Percentiles rank a stretch among this genome's conserved stretches.
Conservation (phyloP, 2,113 vertebrate genomes). For the Limnothrissa miodon region DNA sequence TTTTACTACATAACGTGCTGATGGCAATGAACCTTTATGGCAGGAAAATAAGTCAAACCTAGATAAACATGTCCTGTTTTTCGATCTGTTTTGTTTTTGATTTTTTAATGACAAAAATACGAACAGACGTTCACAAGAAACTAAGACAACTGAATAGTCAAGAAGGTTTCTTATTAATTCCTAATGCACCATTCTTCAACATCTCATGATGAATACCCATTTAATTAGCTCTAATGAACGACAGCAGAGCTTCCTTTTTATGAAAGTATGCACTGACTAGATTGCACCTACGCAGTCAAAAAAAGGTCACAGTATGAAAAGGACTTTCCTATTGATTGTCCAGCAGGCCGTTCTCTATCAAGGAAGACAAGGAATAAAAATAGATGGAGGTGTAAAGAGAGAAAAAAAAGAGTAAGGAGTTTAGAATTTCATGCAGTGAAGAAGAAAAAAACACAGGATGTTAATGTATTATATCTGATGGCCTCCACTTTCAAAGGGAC, state of each 20-base stretch:
- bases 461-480: slow-evolving; percentile 48
- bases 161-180: neutral
- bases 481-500: slow-evolving; percentile 52
- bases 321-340: slow-evolving; percentile 41
- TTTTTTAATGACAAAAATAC: neutral
- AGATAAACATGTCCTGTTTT: slow-evolving; percentile 13
- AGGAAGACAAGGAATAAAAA: neutral
- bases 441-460: slow-evolving; percentile 42
- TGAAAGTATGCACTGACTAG: slow-evolving; percentile 28
- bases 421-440: slow-evolving; percentile 26
- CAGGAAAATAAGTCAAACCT: neutral
- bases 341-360: slow-evolving; percentile 5
- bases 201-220: slow-evolving; percentile 24
- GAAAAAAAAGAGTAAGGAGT: slow-evolving; percentile 21
- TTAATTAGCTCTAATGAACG: slow-evolving; percentile 48
- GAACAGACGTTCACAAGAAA: neutral
- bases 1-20: slow-evolving; percentile 14
- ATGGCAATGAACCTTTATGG: neutral
- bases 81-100: neutral
- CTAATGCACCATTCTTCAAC: neutral
- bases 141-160: neutral
- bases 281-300: slow-evolving; percentile 36
- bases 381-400: slow-evolving; percentile 9
- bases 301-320: slow-evolving; percentile 49
- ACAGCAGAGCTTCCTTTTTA: slow-evolving; percentile 32